phyloP scores from a whole-genome alignment of 2,888 invertebrate species.

The Mayetiola destructor region DNA sequence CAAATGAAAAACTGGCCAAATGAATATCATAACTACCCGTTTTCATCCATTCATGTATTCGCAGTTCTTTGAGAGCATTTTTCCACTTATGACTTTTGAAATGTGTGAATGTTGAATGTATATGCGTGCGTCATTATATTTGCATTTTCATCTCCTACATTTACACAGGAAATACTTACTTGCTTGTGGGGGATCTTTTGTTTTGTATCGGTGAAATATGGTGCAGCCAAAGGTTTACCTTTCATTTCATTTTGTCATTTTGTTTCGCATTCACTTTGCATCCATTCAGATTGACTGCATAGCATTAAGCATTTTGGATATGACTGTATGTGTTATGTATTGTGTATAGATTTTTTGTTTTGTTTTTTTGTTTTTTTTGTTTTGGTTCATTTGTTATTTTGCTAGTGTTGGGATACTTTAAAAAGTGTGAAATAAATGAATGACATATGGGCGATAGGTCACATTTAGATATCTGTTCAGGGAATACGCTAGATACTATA shows the following conservation, averaged over 20 bases:
- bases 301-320: no score
- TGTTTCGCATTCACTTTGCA: neutral
- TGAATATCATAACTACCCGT: no score
- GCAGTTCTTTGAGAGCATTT: no score
- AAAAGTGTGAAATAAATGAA: slow-evolving; percentile 11
- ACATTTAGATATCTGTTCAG: slow-evolving; percentile 4
- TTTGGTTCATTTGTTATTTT: neutral
- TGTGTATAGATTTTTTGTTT: no score
- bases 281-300: no score
- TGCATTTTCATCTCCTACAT: no score
- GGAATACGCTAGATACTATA: slow-evolving; percentile 6
- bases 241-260: neutral
- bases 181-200: slow-evolving; percentile 7
- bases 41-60: no score
- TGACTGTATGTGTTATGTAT: no score
- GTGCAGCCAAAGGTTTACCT: neutral
- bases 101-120: no score
- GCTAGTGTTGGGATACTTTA: slow-evolving; percentile 2
- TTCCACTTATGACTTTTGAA: no score
- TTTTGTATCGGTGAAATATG: slow-evolving; percentile 1
- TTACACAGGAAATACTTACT: neutral
- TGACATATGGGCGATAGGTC: slow-evolving; percentile 8
- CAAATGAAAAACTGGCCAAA: no score
- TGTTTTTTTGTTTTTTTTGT: neutral
- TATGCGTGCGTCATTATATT: no score